Evolutionary conservation across 2,888 invertebrate species (phyloP).

Genomic region (Agonopterix heracliana): DNA sequence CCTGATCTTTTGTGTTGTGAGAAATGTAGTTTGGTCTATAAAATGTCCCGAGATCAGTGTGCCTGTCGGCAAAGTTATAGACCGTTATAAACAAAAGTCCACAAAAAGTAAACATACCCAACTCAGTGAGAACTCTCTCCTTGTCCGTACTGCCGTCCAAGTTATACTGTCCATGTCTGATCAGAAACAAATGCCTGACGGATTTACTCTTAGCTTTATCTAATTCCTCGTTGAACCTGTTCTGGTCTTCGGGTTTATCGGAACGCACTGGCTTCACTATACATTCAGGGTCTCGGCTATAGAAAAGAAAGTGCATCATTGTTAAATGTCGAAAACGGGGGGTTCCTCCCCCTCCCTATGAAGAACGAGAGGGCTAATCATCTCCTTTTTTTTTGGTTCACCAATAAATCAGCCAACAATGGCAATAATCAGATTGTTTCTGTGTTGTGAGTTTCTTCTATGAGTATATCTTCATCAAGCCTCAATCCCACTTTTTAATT

Average conservation of each 20-base stretch:
- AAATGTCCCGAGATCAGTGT: too few species aligned
- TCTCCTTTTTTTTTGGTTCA: too few species aligned
- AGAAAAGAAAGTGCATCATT: slow-evolving; percentile 19
- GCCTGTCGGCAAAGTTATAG: too few species aligned
- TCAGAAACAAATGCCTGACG: slow-evolving; percentile 89
- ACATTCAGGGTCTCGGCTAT: slow-evolving; percentile 83
- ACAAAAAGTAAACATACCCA: slow-evolving; percentile 74
- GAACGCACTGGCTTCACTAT: slow-evolving; percentile 78
- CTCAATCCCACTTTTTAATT: too few species aligned
- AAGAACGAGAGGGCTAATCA: not conserved
- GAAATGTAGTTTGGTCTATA: too few species aligned
- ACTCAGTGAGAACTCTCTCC: slow-evolving; percentile 84
- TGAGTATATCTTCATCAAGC: too few species aligned
- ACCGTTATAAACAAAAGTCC: too few species aligned
- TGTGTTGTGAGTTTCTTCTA: too few species aligned
- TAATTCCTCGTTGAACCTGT: slow-evolving; percentile 80
- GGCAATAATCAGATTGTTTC: too few species aligned
- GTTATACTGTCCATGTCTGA: slow-evolving; percentile 97
- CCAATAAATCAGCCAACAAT: too few species aligned
- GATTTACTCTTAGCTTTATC: slow-evolving; percentile 79
- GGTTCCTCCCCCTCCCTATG: too few species aligned
- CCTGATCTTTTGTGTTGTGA: too few species aligned
- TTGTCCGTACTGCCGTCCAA: slow-evolving; percentile 81
- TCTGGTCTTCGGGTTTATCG: slow-evolving; percentile 75
- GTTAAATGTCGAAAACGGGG: not conserved